Percentiles rank a stretch among this genome's conserved stretches.
phyloP scores from a whole-genome alignment of 2,888 invertebrate species.

The Hirtodrosophila alboralis region DNA sequence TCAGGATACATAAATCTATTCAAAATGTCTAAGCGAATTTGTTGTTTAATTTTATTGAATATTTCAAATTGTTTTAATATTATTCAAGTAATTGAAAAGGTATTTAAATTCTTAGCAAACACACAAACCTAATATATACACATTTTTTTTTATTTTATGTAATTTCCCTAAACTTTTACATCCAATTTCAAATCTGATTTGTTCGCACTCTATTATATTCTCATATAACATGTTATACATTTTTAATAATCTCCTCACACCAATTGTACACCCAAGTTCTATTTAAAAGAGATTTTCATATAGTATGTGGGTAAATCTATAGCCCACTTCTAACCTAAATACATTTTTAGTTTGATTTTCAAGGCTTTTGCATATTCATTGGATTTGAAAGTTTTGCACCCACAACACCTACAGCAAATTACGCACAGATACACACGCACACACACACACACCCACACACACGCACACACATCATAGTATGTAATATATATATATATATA shows the following conservation, averaged over 20 bases:
- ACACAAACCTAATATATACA: no score
- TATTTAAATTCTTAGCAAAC: no score
- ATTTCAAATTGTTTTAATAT: no score
- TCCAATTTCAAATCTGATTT: no score
- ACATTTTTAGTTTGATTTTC: slow-evolving; percentile 6
- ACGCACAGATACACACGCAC: slow-evolving; percentile 30
- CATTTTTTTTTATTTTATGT: no score
- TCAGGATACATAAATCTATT: no score
- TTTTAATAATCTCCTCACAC: slow-evolving; percentile 2
- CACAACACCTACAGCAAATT: slow-evolving; percentile 70
- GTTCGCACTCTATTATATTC: neutral
- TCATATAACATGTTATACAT: no score
- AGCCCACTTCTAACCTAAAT: slow-evolving; percentile 2
- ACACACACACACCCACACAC: slow-evolving; percentile 3
- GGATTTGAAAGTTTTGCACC: slow-evolving; percentile 46
- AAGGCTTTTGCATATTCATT: slow-evolving; percentile 31
- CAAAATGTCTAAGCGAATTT: no score
- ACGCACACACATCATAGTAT: slow-evolving; percentile 12
- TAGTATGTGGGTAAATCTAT: neutral
- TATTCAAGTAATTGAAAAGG: no score
- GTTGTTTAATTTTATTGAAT: no score
- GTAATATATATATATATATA: slow-evolving; percentile 9
- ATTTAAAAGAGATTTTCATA: slow-evolving; percentile 14
- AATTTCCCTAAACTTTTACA: no score
- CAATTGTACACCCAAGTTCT: slow-evolving; percentile 8